Conservation (phyloP, 2,888 invertebrate species). For the Lepidonotus clava region DNA sequence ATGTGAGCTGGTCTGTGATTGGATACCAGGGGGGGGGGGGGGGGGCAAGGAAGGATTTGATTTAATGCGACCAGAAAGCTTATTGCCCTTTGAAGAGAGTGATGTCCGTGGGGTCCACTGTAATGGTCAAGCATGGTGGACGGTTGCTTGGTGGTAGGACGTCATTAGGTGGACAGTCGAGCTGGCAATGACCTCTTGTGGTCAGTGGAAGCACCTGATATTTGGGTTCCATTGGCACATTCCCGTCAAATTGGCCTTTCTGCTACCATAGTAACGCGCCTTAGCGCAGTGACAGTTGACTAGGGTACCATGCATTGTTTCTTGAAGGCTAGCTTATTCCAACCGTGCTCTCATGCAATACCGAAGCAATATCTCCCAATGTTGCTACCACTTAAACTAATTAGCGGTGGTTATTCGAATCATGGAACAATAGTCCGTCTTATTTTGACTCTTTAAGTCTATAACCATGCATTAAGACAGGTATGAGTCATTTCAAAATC, state of each 20-base stretch:
- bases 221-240: conserved; percentile 1
- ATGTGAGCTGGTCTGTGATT: conserved; percentile 43
- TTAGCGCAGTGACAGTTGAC: neutral
- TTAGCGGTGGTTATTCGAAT: too few relatives aligned
- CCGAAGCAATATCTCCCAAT: too few relatives aligned
- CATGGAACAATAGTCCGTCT: too few relatives aligned
- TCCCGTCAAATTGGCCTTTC: neutral
- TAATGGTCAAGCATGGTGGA: neutral
- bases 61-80: conserved; percentile 28
- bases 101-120: neutral
- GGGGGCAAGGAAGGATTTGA: conserved; percentile 9
- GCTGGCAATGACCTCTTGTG: neutral
- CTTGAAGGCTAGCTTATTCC: too few relatives aligned
- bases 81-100: conserved; percentile 39
- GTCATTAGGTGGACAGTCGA: neutral
- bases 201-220: neutral
- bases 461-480: too few relatives aligned
- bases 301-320: neutral
- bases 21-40: neutral
- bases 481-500: too few relatives aligned
- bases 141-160: neutral
- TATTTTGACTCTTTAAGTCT: too few relatives aligned
- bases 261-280: neutral
- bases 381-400: too few relatives aligned
- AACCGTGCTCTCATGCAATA: too few relatives aligned